phyloP scores from a whole-genome alignment of 2,113 vertebrate species.

The Lasiurus cinereus region DNA sequence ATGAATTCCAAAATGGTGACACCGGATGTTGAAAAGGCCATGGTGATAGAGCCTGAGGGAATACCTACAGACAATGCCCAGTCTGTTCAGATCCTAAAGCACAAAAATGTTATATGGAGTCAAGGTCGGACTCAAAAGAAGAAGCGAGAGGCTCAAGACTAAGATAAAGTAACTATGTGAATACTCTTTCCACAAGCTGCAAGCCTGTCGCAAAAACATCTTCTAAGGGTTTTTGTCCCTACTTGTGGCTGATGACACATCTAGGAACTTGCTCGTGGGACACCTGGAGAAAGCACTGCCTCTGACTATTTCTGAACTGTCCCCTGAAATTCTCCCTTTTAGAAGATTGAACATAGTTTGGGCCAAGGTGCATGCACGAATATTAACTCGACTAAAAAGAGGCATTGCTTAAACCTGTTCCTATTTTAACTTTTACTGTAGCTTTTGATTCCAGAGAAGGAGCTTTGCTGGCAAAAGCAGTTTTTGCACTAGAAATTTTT shows the following conservation, averaged over 20 bases:
- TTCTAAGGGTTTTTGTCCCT: neutral
- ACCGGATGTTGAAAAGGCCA: conserved; percentile 75
- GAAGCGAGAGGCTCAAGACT: conserved; percentile 68
- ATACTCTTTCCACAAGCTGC: conserved; percentile 30
- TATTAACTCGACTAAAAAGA: conserved; percentile 72
- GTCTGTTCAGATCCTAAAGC: conserved; percentile 87
- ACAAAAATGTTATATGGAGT: conserved; percentile 86
- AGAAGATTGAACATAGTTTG: conserved; percentile 72
- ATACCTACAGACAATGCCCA: conserved; percentile 71
- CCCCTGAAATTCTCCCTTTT: conserved; percentile 69
- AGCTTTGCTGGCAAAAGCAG: conserved; percentile 80
- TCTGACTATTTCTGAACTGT: conserved; percentile 59
- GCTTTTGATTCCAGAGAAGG: conserved; percentile 76
- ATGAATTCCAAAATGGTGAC: conserved; percentile 79
- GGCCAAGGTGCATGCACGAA: conserved; percentile 78
- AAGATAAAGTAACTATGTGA: conserved; percentile 72
- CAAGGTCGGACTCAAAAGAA: conserved; percentile 65
- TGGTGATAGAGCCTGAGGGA: conserved; percentile 73
- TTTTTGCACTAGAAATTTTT: conserved; percentile 87
- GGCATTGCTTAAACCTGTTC: conserved; percentile 68
- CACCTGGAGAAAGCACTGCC: conserved; percentile 63
- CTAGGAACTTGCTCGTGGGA: conserved; percentile 68
- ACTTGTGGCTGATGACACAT: conserved; percentile 61
- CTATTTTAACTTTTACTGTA: conserved; percentile 71
- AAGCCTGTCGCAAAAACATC: neutral